These are phyloP conservation scores for Lagopus muta DNA, from an alignment of 2,113 vertebrate genomes.

Conservation along the genomic window DNA sequence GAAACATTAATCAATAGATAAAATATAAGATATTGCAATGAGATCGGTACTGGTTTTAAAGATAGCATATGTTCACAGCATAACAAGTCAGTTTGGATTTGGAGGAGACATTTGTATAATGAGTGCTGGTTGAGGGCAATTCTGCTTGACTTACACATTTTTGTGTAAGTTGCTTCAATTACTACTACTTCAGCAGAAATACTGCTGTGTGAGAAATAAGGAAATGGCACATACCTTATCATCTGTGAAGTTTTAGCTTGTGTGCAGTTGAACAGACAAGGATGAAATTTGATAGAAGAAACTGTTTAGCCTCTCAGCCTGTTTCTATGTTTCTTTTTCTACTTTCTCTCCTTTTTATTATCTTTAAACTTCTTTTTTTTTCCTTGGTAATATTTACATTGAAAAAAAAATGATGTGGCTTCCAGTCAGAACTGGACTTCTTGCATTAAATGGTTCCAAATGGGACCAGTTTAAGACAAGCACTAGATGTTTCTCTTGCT, in stretches of 20 bases:
- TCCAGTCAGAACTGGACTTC: background rate
- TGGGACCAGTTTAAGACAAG: background rate
- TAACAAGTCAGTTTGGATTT: slow-evolving; percentile 63
- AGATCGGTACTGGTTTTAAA: slow-evolving; percentile 50
- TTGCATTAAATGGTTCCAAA: background rate
- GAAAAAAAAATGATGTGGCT: background rate
- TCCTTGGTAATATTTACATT: background rate
- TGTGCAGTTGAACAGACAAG: background rate
- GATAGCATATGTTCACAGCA: background rate
- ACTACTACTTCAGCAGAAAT: background rate
- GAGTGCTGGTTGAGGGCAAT: slow-evolving; percentile 11
- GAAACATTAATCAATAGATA: slow-evolving; percentile 62
- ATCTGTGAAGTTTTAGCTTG: background rate
- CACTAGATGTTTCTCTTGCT: background rate
- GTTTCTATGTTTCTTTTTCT: background rate
- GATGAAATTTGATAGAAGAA: background rate
- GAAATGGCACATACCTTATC: background rate
- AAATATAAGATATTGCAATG: slow-evolving; percentile 25
- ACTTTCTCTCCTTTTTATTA: background rate
- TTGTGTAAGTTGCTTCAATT: slow-evolving; percentile 11
- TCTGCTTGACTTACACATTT: slow-evolving; percentile 22
- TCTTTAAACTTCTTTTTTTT: background rate
- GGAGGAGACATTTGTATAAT: slow-evolving; percentile 47
- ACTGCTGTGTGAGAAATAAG: slow-evolving; percentile 1
- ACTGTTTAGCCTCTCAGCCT: background rate